Evolutionary conservation across 2,113 vertebrate species (phyloP).

Genomic region (Hippocampus guttulatus): DNA sequence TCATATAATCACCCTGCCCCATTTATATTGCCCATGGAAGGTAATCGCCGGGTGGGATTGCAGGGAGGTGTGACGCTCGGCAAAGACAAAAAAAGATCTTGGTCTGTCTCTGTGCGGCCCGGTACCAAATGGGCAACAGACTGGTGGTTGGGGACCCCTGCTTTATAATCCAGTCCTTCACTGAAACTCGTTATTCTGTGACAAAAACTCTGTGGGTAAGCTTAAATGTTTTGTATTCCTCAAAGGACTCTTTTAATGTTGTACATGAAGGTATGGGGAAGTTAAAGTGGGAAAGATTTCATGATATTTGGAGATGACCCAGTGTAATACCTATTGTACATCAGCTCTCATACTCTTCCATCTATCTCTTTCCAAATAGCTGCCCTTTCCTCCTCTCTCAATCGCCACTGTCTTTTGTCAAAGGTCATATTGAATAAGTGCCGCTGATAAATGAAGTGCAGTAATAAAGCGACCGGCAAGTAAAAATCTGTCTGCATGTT

Average conservation of each 20-base stretch:
- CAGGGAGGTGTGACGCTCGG: too few relatives aligned
- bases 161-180: neutral
- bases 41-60: too few relatives aligned
- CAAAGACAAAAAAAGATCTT: too few relatives aligned
- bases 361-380: slow-evolving; percentile 33
- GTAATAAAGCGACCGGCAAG: slow-evolving; percentile 19
- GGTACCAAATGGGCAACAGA: neutral
- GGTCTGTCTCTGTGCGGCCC: too few relatives aligned
- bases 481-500: slow-evolving; percentile 22
- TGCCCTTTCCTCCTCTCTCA: slow-evolving; percentile 46
- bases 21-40: too few relatives aligned
- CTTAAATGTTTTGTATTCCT: neutral
- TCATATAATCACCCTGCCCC: too few relatives aligned
- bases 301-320: neutral
- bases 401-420: slow-evolving; percentile 42
- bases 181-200: neutral
- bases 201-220: neutral
- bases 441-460: slow-evolving; percentile 44
- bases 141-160: too few relatives aligned
- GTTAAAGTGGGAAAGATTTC: neutral
- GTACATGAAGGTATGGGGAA: too few relatives aligned
- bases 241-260: neutral
- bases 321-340: neutral
- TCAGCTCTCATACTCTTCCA: slow-evolving; percentile 12
- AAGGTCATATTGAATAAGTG: slow-evolving; percentile 56